phyloP scores from a whole-genome alignment of 2,888 invertebrate genomes.

The Poecilus cupreus region DNA sequence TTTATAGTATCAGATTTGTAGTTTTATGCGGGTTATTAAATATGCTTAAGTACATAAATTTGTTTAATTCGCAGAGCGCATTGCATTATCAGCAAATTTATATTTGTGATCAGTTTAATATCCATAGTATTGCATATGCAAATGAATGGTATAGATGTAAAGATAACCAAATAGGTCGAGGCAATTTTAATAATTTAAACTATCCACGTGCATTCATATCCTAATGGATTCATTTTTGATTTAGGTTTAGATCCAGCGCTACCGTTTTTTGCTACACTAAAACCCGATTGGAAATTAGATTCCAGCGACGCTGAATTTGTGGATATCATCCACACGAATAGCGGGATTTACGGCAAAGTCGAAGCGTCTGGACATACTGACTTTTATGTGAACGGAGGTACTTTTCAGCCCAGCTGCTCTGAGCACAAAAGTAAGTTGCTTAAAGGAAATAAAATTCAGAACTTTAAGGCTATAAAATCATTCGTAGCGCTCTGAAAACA shows the following conservation, averaged over 20 bases:
- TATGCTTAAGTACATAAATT: background rate
- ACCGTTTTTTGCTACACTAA: conserved; percentile 76
- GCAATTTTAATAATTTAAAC: background rate
- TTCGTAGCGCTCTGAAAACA: background rate
- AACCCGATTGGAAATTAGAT: conserved; percentile 78
- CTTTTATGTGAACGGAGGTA: conserved; percentile 80
- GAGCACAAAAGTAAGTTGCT: conserved; percentile 64
- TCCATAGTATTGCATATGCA: background rate
- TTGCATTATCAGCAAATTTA: too few species aligned
- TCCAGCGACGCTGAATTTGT: conserved; percentile 88
- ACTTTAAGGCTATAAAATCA: background rate
- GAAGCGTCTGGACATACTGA: conserved; percentile 78
- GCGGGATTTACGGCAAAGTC: conserved; percentile 77
- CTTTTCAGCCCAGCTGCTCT: conserved; percentile 67
- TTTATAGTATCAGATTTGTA: background rate
- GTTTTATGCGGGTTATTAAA: background rate
- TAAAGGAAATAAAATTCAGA: background rate
- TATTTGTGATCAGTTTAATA: background rate
- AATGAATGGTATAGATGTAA: background rate
- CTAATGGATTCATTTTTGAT: conserved; percentile 49
- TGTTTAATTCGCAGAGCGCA: background rate
- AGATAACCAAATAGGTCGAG: background rate
- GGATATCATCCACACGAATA: conserved; percentile 93
- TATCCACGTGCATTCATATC: too few species aligned
- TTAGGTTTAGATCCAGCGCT: conserved; percentile 79